A percentile compares a stretch with the other conserved stretches of the same genome.
Evolutionary conservation across 2,888 invertebrate species (phyloP).

Genomic region (Digitonthophagus gazella): DNA sequence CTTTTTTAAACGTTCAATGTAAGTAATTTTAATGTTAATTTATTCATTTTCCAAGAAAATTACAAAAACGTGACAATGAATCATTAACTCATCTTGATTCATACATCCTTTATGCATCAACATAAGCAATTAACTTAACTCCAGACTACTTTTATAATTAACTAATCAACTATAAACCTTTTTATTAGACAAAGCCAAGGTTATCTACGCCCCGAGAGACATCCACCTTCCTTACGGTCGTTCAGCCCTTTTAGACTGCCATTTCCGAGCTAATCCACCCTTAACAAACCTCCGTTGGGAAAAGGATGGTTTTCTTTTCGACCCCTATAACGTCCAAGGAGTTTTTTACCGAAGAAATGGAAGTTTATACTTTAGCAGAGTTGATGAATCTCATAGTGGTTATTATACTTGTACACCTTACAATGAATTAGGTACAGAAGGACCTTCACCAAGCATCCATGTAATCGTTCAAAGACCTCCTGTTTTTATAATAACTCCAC

Average conservation of each 20-base stretch:
- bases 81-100: too few relatives aligned
- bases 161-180: not conserved
- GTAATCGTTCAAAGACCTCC: constrained; percentile 85
- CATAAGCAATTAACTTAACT: too few relatives aligned
- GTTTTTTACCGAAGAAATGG: constrained; percentile 84
- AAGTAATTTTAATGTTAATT: constrained; percentile 52
- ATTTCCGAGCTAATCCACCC: constrained; percentile 89
- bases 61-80: too few relatives aligned
- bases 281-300: constrained; percentile 88
- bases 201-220: constrained; percentile 82
- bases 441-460: constrained; percentile 79
- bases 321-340: constrained; percentile 85
- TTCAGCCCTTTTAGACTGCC: constrained; percentile 83
- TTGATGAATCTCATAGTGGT: constrained; percentile 82
- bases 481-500: constrained; percentile 75
- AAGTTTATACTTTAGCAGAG: constrained; percentile 75
- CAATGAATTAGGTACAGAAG: constrained; percentile 83
- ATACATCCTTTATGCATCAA: too few relatives aligned
- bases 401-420: constrained; percentile 89
- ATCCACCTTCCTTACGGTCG: constrained; percentile 81
- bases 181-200: constrained; percentile 83
- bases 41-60: too few relatives aligned
- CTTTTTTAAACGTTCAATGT: constrained; percentile 92
- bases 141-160: too few relatives aligned
- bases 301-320: constrained; percentile 87